A percentile compares a stretch with the other conserved stretches of the same genome.
These are phyloP conservation scores for Ctenochaetus hawaiiensis DNA, from an alignment of 2,797 vertebrate genomes.

Conservation along the genomic window DNA sequence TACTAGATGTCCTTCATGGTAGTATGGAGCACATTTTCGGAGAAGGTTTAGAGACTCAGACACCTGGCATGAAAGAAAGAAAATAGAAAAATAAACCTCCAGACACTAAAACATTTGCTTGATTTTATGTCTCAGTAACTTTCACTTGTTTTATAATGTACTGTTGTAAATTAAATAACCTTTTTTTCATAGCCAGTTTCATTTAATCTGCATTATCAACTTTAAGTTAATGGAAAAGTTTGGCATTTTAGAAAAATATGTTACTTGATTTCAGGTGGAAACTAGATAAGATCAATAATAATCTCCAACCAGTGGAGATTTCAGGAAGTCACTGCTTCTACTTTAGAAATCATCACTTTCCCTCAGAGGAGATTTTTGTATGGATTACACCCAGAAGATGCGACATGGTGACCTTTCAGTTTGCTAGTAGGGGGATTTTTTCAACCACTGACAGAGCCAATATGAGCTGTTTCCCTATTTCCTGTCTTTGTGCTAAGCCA, in stretches of 20 bases:
- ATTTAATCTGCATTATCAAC: not conserved
- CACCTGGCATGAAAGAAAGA: constrained; percentile 80
- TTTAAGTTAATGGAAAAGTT: not conserved
- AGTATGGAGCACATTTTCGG: constrained; percentile 92
- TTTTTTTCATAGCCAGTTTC: not conserved
- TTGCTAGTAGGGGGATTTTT: not conserved
- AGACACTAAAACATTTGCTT: not conserved
- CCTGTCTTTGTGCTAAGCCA: not conserved
- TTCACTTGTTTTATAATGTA: not conserved
- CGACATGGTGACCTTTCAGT: not conserved
- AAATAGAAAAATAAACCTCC: not conserved
- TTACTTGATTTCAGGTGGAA: too few species aligned
- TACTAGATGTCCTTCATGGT: constrained; percentile 90
- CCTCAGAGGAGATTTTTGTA: not conserved
- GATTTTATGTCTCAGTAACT: not conserved
- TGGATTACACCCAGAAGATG: not conserved
- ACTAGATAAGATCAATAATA: too few species aligned
- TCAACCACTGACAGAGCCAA: too few species aligned
- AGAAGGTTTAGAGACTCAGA: constrained; percentile 91
- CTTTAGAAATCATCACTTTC: too few species aligned
- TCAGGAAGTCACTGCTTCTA: too few species aligned
- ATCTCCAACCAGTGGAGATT: too few species aligned
- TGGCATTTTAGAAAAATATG: not conserved
- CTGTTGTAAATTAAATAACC: not conserved
- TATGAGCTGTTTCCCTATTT: not conserved